Evolutionary conservation across 2,797 vertebrate genomes (phyloP), one percentile per base, ranked within the genome.

Genomic region (Leptoclinus maculatus): DNA sequence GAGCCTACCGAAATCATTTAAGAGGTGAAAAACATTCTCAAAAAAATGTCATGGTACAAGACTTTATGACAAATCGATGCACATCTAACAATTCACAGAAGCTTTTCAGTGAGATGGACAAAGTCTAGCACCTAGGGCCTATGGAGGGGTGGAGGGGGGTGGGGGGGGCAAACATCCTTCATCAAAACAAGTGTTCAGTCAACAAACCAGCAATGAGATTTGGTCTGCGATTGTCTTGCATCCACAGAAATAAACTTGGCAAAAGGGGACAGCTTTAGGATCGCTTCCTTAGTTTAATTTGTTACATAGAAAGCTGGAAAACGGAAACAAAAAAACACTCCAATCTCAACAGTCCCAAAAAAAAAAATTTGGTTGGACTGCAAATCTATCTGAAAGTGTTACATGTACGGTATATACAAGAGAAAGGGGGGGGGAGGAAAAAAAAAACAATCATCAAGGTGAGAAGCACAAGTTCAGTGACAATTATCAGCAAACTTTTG

Each of bases 141-240:
- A 83, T 82, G 77, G 70, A 79, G 59, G 49, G 76, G 71, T 6
- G 58, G 56, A 38, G 10, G 16, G 8, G 10, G 19, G 1, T 10
- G 7, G 64, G 2, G 45, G 66, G 73, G 88, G 82, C 27, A 9
- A 87, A 84, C 82, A 83, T 90, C 88, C 83, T 91, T 90, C 90
- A 90, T 82, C 76, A 83, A 90, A 89, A 81, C 84, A 88, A 87
- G 73, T 84, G 80, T 89, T 91, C 84, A 89, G 85, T 93, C 93
- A 92, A 90, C 92, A 93, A 92, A 94, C 91, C 92, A 92, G 90
- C 88, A 82, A 72, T 78, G 82, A 88, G 80, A 91, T 91, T 91
- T 91, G 90, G 91, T 90, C 90, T 95, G 92, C 74, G 93, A 95
- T 95, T 94, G 94, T 94, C 94, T 94, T 92, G 93, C 93, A 88